These are phyloP conservation scores for Actinia tenebrosa DNA, from an alignment of 64 coral and sea anemone species.

Conservation along the genomic window DNA sequence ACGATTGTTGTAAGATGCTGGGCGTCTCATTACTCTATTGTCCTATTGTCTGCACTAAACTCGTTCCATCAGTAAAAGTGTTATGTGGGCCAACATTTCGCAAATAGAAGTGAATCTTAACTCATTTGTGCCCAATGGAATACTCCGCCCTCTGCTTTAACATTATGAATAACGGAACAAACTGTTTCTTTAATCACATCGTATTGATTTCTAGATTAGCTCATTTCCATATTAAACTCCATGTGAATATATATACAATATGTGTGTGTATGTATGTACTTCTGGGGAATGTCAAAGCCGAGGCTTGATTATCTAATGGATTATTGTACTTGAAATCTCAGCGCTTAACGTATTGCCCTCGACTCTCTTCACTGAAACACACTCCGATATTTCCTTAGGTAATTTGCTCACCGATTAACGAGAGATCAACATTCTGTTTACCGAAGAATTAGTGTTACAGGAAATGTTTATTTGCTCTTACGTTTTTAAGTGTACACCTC, in stretches of 20 bases:
- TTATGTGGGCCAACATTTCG: constrained; percentile 17
- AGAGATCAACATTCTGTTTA: constrained; percentile 25
- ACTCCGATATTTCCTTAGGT: neutral
- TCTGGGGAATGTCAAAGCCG: constrained; percentile 5
- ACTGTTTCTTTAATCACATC: neutral
- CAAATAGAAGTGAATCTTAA: neutral
- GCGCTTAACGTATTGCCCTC: constrained; percentile 24
- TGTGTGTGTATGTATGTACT: neutral
- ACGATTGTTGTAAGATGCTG: constrained; percentile 6
- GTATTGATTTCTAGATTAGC: constrained; percentile 17
- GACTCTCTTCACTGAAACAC: neutral
- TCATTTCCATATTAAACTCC: neutral
- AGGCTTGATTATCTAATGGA: constrained; percentile 17
- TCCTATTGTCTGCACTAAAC: constrained; percentile 4
- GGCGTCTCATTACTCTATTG: constrained; percentile 18
- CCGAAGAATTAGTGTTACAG: neutral
- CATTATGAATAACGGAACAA: neutral
- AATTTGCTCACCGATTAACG: neutral
- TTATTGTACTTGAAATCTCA: constrained; percentile 9
- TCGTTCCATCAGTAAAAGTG: constrained; percentile 20
- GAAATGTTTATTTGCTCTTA: constrained; percentile 21
- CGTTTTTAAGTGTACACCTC: neutral
- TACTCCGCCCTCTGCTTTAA: neutral
- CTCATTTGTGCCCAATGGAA: neutral
- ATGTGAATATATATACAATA: too few species aligned